These are phyloP conservation scores for Echinops telfairi DNA, from an alignment of 2,113 vertebrate species.

Conservation along the genomic window DNA sequence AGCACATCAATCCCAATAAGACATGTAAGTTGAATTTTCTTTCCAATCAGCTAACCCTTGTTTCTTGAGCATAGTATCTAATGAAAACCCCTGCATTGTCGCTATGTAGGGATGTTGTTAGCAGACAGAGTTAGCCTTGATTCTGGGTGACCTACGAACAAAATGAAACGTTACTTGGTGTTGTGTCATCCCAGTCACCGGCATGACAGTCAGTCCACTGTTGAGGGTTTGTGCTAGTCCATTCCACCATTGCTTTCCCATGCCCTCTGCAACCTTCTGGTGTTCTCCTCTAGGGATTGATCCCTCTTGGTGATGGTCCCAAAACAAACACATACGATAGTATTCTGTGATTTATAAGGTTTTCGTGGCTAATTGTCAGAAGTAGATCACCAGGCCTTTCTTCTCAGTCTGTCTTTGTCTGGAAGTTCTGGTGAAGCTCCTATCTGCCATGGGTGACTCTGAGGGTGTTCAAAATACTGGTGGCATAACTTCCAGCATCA, in stretches of 20 bases:
- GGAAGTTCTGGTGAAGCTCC: not conserved
- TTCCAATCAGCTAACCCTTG: constrained; percentile 38
- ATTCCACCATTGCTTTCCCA: not conserved
- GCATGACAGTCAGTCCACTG: not conserved
- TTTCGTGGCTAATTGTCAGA: not conserved
- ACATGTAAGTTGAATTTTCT: constrained; percentile 88
- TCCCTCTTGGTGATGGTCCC: not conserved
- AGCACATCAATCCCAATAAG: constrained; percentile 96
- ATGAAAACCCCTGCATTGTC: constrained; percentile 16
- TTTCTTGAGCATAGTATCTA: not conserved
- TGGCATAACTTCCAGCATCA: not conserved
- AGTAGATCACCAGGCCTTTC: not conserved
- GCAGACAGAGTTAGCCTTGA: not conserved
- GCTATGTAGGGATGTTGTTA: not conserved
- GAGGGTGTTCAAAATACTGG: not conserved
- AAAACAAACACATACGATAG: not conserved
- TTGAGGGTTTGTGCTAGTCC: not conserved
- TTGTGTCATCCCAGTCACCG: not conserved
- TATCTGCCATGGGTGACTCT: not conserved
- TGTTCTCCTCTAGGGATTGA: not conserved
- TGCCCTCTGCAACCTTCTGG: not conserved
- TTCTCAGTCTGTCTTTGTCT: not conserved
- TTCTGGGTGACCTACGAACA: not conserved
- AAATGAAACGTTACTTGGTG: not conserved
- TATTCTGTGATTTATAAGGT: not conserved